These are phyloP conservation scores for Dicrostonyx torquatus DNA, from an alignment of 2,797 vertebrate species.

Conservation along the genomic window DNA sequence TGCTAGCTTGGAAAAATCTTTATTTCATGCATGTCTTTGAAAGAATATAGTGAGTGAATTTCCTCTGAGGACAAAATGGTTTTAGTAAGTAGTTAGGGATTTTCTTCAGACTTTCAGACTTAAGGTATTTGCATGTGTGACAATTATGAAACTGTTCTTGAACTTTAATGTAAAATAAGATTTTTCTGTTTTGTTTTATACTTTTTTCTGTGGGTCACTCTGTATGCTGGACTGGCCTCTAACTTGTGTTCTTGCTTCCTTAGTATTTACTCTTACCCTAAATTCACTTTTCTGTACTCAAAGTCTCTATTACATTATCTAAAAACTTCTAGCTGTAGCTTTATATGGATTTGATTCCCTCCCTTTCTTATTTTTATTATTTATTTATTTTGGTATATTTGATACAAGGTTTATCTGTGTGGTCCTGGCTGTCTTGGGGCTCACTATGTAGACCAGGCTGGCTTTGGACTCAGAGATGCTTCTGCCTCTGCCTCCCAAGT, in stretches of 20 bases:
- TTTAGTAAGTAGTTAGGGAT: constrained; percentile 37
- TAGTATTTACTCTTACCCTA: neutral
- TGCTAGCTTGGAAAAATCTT: constrained; percentile 21
- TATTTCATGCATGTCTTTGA: constrained; percentile 24
- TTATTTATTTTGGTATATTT: neutral
- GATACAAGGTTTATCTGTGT: neutral
- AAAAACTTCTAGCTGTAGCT: constrained; percentile 31
- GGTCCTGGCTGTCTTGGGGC: no score
- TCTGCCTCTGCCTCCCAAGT: neutral
- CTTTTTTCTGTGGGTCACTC: neutral
- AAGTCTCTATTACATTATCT: constrained; percentile 5
- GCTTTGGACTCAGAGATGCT: neutral
- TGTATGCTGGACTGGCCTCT: neutral
- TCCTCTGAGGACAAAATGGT: constrained; percentile 50
- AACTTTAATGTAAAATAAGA: constrained; percentile 49
- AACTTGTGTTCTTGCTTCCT: neutral
- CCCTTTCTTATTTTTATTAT: neutral
- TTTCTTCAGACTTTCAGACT: constrained; percentile 54
- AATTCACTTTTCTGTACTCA: neutral
- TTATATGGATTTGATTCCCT: neutral
- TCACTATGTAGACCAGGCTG: neutral
- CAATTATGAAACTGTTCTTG: constrained; percentile 40
- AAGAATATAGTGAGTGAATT: constrained; percentile 27
- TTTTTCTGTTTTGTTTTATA: neutral
- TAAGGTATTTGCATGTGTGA: constrained; percentile 38